Evolutionary conservation across 1,140 invertebrate species (phyloP), one percentile per base, ranked within the genome.

Genomic region (Panagrolaimus sp.): DNA sequence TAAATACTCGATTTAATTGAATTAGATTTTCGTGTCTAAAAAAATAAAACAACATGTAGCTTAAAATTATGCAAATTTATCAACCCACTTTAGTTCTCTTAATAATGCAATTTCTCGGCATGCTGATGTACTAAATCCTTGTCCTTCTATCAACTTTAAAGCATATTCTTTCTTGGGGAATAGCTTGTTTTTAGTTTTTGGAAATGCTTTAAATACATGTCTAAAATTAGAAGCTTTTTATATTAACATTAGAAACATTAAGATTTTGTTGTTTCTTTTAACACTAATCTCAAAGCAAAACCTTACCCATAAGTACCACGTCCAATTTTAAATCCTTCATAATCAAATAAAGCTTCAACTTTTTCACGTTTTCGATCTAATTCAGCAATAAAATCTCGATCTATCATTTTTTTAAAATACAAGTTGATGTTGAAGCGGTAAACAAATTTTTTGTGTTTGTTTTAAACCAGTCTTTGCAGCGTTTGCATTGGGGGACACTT

Each of bases 101-200:
- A 99, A 87, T 87, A 98, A 91, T 61, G 96, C 94, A 73, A 99
- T 98, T 89, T 99, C 96, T 82, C 96, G 87, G 84, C 96, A 99
- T 31, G 96, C 96, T 68, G 95, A 98, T 94, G 98, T 99, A 1
- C 95, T 98, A 9, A 99, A 88, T 0, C 96, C 96, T 70, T 93
- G 94, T 3, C 95, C 96, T 88, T 99, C 96, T 65, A 99, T 99
- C 86, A 98, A 93, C 85, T 99, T 99, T 43, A 99, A 85, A 4
- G 96, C 96, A 88, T 96, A 98, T 84, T 96, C 92, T 85, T 84
- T 83, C 23, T 81, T 83, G 14, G 74, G 64, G 9, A 88, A 87
- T 82, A 90, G 88, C 87, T 57, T 57, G n/a, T 16, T 57, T 20
- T 13, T 3, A 20, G 51, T 20, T 57, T 93, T 93, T 80, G 89